Percentiles rank a stretch among this genome's conserved stretches.
Evolutionary conservation across 2,888 invertebrate species (phyloP).

Genomic region (Nebria salina): DNA sequence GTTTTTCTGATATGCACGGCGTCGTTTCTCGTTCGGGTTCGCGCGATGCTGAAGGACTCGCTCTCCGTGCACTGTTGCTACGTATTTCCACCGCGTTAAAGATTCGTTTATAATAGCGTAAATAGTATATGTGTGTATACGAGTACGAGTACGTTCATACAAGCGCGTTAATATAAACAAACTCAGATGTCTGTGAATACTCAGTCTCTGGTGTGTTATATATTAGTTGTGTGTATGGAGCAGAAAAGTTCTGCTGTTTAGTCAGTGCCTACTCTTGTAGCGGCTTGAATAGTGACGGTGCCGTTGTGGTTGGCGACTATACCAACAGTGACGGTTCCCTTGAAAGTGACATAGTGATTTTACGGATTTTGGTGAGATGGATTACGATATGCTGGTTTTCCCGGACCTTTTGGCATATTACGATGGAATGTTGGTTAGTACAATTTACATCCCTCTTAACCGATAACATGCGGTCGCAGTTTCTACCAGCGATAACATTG

Average conservation of each 20-base stretch:
- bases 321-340: background rate
- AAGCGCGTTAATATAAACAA: slow-evolving; percentile 46
- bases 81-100: slow-evolving; percentile 28
- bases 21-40: slow-evolving; percentile 9
- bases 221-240: background rate
- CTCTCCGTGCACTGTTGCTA: background rate
- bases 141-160: slow-evolving; percentile 14
- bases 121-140: slow-evolving; percentile 16
- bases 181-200: slow-evolving; percentile 36
- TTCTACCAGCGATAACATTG: background rate
- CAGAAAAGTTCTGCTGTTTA: slow-evolving; percentile 1
- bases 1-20: slow-evolving; percentile 4
- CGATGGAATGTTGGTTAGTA: slow-evolving; percentile 67
- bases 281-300: background rate
- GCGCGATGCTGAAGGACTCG: background rate
- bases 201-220: slow-evolving; percentile 17
- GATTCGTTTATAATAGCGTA: slow-evolving; percentile 32
- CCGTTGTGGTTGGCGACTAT: background rate
- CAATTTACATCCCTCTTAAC: slow-evolving; percentile 17
- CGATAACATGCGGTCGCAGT: background rate
- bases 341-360: background rate
- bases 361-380: slow-evolving; percentile 61
- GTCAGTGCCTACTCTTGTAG: background rate
- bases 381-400: slow-evolving; percentile 73
- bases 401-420: slow-evolving; percentile 73